These are phyloP conservation scores for Chelidonichthys spinosus DNA, from an alignment of 2,797 vertebrate species.

Conservation along the genomic window DNA sequence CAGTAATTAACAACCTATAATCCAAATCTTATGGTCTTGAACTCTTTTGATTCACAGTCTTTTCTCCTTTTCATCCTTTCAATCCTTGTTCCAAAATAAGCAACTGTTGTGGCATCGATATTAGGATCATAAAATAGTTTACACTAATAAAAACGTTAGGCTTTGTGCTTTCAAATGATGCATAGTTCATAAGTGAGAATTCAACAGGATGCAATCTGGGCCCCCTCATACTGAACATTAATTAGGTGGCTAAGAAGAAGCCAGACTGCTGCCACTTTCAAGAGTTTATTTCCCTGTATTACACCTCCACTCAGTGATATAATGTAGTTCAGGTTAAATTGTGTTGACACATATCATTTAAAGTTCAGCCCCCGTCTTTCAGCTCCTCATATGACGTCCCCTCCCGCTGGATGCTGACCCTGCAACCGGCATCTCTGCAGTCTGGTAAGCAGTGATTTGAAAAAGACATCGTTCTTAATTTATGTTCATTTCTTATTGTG, in stretches of 20 bases:
- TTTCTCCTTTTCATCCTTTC: too few species aligned
- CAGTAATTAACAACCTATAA: neutral
- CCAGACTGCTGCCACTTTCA: neutral
- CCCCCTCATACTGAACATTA: neutral
- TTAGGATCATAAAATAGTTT: neutral
- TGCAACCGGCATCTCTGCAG: conserved; percentile 9
- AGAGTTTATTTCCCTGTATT: neutral
- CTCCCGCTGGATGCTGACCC: conserved; percentile 6
- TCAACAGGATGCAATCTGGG: neutral
- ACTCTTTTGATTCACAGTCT: neutral
- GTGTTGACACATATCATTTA: too few species aligned
- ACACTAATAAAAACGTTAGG: neutral
- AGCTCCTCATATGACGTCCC: conserved; percentile 22
- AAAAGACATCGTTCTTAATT: conserved; percentile 34
- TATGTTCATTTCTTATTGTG: conserved; percentile 26
- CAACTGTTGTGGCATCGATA: neutral
- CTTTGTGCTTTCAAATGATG: neutral
- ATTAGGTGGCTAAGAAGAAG: neutral
- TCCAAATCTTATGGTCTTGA: neutral
- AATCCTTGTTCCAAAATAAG: too few species aligned
- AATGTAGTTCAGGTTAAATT: neutral
- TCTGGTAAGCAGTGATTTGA: conserved; percentile 3
- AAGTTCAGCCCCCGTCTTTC: conserved; percentile 17
- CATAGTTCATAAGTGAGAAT: neutral
- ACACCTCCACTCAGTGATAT: neutral